phyloP scores from a whole-genome alignment of 2,113 vertebrate genomes.

The Urocynchramus pylzowi region DNA sequence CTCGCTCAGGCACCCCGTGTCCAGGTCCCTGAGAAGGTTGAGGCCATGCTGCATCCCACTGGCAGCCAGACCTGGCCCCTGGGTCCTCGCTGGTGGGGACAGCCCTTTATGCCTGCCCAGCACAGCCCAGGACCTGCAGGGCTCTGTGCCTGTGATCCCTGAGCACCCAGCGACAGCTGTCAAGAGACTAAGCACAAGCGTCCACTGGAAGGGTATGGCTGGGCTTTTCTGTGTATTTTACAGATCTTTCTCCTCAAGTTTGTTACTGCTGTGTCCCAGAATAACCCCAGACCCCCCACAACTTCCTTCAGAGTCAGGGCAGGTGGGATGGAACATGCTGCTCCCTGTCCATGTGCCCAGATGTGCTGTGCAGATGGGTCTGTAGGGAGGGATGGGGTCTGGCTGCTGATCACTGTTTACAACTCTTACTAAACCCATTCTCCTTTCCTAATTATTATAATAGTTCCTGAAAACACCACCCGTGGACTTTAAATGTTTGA shows the following conservation, averaged over 20 bases:
- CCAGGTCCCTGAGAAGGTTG: neutral
- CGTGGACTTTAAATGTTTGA: conserved; percentile 15
- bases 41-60: neutral
- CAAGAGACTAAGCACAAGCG: rapidly evolving
- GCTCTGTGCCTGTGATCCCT: neutral
- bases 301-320: neutral
- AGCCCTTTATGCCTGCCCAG: neutral
- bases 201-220: neutral
- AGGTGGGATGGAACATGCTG: neutral
- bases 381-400: neutral
- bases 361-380: neutral
- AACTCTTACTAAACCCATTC: conserved; percentile 28
- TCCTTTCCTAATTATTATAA: conserved; percentile 34
- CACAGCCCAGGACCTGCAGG: neutral
- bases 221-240: too few species aligned
- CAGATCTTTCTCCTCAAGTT: neutral
- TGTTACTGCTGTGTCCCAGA: neutral
- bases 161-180: rapidly evolving
- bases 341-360: neutral
- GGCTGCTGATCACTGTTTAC: neutral
- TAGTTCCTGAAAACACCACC: neutral
- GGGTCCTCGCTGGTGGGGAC: rapidly evolving
- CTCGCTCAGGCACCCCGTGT: rapidly evolving
- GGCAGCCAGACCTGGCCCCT: neutral
- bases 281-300: neutral